Percentiles rank a stretch among this genome's conserved stretches.
Evolutionary conservation across 1,140 invertebrate genomes (phyloP).

Genomic region (Elymnias hypermnestra): DNA sequence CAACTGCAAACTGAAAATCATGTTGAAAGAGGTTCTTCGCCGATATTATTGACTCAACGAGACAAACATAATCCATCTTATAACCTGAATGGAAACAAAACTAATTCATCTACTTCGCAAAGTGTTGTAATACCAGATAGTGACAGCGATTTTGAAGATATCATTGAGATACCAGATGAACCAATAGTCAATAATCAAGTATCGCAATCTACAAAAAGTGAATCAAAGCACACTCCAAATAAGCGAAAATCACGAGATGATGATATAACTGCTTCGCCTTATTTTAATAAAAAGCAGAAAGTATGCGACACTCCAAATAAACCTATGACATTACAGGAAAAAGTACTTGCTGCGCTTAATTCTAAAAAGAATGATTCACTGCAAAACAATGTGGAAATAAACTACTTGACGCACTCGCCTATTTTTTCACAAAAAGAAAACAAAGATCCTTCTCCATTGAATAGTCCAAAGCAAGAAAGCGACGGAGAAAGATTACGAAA

Average conservation of each 20-base stretch:
- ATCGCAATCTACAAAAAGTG: no score
- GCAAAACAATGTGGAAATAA: conserved; percentile 21
- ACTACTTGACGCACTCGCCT: conserved; percentile 24
- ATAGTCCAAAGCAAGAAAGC: conserved; percentile 7
- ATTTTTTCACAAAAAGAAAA: conserved; percentile 49
- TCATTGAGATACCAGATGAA: conserved; percentile 2
- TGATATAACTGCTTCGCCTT: conserved; percentile 39
- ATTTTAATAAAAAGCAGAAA: conserved; percentile 59
- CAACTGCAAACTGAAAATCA: no score
- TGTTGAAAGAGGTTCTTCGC: neutral
- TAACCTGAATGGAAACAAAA: no score
- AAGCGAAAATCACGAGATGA: conserved; percentile 49
- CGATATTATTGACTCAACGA: conserved; percentile 3
- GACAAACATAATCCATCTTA: no score
- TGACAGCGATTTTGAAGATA: conserved; percentile 46
- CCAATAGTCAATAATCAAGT: no score
- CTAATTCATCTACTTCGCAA: neutral
- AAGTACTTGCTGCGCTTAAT: conserved; percentile 42
- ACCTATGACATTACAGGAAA: conserved; percentile 41
- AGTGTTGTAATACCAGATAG: conserved; percentile 47
- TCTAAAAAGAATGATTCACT: conserved; percentile 28
- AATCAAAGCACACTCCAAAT: conserved; percentile 7
- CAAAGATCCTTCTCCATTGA: conserved; percentile 19
- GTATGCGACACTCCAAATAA: conserved; percentile 24
- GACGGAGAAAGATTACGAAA: conserved; percentile 21